Conservation (phyloP, 2,797 vertebrate genomes). For the Pseudopleuronectes americanus region DNA sequence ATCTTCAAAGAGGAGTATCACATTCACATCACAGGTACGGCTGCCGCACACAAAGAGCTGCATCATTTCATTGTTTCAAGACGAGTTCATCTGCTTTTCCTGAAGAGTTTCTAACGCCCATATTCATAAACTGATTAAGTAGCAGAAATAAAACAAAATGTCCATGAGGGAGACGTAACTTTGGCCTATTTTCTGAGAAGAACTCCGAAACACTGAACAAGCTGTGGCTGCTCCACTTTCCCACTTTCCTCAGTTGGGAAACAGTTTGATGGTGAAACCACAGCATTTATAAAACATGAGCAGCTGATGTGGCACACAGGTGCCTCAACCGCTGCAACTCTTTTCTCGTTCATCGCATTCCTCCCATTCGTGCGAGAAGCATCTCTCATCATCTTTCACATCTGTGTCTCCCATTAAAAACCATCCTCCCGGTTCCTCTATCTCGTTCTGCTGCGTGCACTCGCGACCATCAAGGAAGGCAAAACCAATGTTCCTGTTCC, state of each 20-base stretch:
- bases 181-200: constrained; percentile 56
- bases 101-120: not conserved
- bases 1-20: constrained; percentile 97
- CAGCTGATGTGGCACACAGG: constrained; percentile 59
- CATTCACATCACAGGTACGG: constrained; percentile 96
- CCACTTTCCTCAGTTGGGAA: constrained; percentile 22
- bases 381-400: constrained; percentile 52
- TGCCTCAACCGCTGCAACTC: constrained; percentile 20
- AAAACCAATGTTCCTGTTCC: constrained; percentile 67
- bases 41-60: constrained; percentile 9
- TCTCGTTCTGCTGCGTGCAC: constrained; percentile 48
- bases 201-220: constrained; percentile 26
- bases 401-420: constrained; percentile 50
- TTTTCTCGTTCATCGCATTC: not conserved
- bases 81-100: not conserved
- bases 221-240: constrained; percentile 56
- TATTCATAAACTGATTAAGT: constrained; percentile 36
- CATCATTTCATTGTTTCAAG: constrained; percentile 15
- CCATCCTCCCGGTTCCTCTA: constrained; percentile 32
- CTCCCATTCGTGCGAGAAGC: constrained; percentile 20
- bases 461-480: constrained; percentile 54
- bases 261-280: constrained; percentile 56
- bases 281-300: constrained; percentile 66
- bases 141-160: constrained; percentile 33
- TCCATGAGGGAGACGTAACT: constrained; percentile 24